Conservation (phyloP, 2,888 invertebrate species). For the Tryphoninae sp. region DNA sequence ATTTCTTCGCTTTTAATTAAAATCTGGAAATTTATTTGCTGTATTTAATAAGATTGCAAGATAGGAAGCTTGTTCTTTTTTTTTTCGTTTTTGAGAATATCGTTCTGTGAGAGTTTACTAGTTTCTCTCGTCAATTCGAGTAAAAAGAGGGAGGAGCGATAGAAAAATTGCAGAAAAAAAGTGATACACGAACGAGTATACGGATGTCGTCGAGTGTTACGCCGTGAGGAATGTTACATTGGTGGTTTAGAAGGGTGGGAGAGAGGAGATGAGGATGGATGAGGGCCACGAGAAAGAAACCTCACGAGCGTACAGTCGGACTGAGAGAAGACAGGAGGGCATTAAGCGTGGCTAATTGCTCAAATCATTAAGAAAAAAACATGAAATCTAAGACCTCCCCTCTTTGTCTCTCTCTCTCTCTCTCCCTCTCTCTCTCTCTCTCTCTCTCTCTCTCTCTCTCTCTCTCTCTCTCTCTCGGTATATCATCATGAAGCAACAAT, state of each 20-base stretch:
- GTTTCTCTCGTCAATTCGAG: background rate
- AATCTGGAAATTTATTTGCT: background rate
- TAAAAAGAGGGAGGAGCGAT: background rate
- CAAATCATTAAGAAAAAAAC: slow-evolving; percentile 81
- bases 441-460: slow-evolving; percentile 53
- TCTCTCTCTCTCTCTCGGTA: slow-evolving; percentile 30
- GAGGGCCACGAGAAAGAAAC: slow-evolving; percentile 65
- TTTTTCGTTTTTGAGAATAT: background rate
- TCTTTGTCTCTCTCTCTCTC: slow-evolving; percentile 40
- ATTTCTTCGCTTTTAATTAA: no score
- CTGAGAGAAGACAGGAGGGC: slow-evolving; percentile 78
- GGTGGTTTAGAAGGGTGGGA: slow-evolving; percentile 34
- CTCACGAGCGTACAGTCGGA: slow-evolving; percentile 66
- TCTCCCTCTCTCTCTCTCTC: slow-evolving; percentile 49
- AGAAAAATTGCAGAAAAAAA: background rate
- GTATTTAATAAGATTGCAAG: background rate
- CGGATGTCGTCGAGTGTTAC: slow-evolving; percentile 41
- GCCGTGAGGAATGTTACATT: slow-evolving; percentile 25
- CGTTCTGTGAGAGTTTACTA: background rate
- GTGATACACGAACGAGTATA: background rate
- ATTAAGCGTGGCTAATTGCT: slow-evolving; percentile 81
- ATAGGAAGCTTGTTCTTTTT: background rate
- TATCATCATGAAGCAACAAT: slow-evolving; percentile 38
- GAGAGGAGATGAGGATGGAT: slow-evolving; percentile 58
- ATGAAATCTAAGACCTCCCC: slow-evolving; percentile 77